Conservation (phyloP, 2,113 vertebrate genomes). For the Pseudopipra pipra region DNA sequence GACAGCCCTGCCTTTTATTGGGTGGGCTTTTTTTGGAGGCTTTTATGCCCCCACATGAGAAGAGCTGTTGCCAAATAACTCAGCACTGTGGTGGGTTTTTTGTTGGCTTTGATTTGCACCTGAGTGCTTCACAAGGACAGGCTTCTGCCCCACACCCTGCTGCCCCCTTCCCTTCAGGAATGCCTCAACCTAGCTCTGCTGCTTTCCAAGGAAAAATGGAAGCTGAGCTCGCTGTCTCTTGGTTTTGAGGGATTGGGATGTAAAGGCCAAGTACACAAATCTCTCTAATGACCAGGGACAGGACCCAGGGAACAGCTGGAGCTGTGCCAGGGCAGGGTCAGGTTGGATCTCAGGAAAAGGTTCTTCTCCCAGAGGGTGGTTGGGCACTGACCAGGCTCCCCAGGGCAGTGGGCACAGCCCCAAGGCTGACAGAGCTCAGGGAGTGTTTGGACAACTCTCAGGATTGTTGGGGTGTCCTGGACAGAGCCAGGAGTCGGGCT, state of each 20-base stretch:
- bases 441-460: not conserved
- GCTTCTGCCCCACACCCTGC: not conserved
- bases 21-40: not conserved
- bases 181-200: not conserved
- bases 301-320: not conserved
- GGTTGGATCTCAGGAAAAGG: not conserved
- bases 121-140: not conserved
- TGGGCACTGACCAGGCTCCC: not conserved
- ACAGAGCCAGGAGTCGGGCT: not conserved
- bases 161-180: not conserved
- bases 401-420: not conserved
- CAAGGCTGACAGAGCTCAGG: not conserved
- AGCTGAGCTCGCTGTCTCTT: not conserved
- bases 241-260: not conserved
- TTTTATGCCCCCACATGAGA: constrained; percentile 7
- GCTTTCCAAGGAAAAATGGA: not conserved
- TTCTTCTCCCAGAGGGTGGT: not conserved
- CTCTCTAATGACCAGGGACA: not conserved
- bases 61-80: not conserved
- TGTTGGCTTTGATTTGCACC: not conserved
- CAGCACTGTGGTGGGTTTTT: not conserved
- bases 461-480: not conserved
- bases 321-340: too few species aligned
- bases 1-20: constrained; percentile 14
- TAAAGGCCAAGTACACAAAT: not conserved